Evolutionary conservation across 2,113 vertebrate genomes (phyloP), one percentile per base, ranked within the genome.

Genomic region (Heteronetta atricapilla): DNA sequence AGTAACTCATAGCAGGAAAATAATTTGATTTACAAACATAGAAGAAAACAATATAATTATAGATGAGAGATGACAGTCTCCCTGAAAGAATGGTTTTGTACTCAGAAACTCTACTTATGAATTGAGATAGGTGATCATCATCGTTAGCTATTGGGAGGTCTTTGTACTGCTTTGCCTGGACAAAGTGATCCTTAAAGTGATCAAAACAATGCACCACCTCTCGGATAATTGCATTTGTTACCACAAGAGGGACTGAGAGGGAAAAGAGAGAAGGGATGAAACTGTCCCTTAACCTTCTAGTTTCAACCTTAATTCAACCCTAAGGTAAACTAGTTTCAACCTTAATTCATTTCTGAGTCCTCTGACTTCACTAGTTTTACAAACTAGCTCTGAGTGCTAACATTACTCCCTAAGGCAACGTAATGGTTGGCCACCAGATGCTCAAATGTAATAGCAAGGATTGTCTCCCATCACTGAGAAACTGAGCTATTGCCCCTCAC

Each of bases 371-470:
- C 16, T 38, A 48, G 50, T 83, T 12, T 48, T 53, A 86, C 8
- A 94, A 78, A 56, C 10, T 31, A 89, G 23, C 15, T 18, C 40
- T 17, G 29, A 63, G 58, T 25, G 29, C 26, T 42, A 29, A 56
- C 75, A 74, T 69, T 64, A 5, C 26, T 93, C 64, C 62, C 58
- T 29, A 50, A 67, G n/a, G 40, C 20, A 50, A 26, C 36, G 18
- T 48, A 64, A 64, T 33, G 13, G 6, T 29, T 67, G 34, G 31
- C 68, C 60, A 73, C 31, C 74, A 69, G 15, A 62, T 28, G 29
- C 59, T 95, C 60, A 44, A 48, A 83, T 73, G 69, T 66, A 81
- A 77, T 44, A 90, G 29, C 15, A 86, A 67, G 48, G 58, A 69
- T 23, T 66, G 29, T 76, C 26, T 90, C 50, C 34, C 14, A 33